A percentile compares a stretch with the other conserved stretches of the same genome.
Conservation (phyloP, 2,888 invertebrate genomes). For the Carabus problematicus region DNA sequence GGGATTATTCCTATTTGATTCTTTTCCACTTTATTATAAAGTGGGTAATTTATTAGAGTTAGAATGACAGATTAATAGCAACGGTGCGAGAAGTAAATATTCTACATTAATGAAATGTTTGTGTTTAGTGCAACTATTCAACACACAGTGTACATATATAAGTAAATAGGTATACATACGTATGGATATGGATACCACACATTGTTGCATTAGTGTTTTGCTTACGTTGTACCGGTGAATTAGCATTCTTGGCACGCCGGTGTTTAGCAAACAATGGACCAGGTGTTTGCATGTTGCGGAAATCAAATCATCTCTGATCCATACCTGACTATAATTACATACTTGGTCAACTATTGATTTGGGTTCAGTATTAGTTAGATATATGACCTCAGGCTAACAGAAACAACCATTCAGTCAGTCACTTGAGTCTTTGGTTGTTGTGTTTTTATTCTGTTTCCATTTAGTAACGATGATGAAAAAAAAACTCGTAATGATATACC, state of each 20-base stretch:
- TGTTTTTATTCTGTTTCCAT: constrained; percentile 8
- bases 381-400: constrained; percentile 6
- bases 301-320: constrained; percentile 11
- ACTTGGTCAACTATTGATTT: constrained; percentile 8
- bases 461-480: constrained; percentile 14
- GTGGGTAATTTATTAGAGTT: neutral
- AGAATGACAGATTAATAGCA: neutral
- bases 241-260: constrained; percentile 8
- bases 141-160: too few species aligned
- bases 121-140: too few species aligned
- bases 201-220: neutral
- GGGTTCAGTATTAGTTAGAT: constrained; percentile 7
- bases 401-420: neutral
- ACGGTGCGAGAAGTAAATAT: neutral
- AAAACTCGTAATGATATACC: constrained; percentile 1
- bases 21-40: neutral
- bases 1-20: neutral
- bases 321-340: constrained; percentile 19
- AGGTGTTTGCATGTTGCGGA: constrained; percentile 23
- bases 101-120: too few species aligned
- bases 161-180: too few species aligned
- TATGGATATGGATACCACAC: too few species aligned
- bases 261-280: constrained; percentile 20
- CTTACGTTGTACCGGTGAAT: neutral
- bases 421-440: neutral